phyloP scores from a whole-genome alignment of 1,140 invertebrate species.

The Drosophila trapezifrons region DNA sequence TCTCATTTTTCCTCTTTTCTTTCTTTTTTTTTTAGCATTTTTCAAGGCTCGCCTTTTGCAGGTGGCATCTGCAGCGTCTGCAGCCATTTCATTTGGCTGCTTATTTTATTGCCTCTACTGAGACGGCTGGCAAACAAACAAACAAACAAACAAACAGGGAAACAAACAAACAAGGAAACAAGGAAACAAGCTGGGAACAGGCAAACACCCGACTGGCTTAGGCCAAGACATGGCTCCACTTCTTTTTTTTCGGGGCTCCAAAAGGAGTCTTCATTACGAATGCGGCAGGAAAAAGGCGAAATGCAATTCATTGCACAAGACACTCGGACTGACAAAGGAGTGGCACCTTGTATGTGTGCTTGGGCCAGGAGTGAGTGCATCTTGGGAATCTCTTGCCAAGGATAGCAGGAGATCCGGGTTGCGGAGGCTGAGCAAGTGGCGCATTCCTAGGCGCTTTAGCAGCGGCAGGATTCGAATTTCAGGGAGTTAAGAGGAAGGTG shows the following conservation, averaged over 20 bases:
- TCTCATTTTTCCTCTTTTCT: not conserved
- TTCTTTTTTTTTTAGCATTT: not conserved
- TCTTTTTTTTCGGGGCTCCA: conserved; percentile 18
- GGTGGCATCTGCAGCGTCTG: conserved; percentile 58
- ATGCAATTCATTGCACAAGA: conserved; percentile 66
- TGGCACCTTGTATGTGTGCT: not conserved
- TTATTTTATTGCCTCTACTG: conserved; percentile 73
- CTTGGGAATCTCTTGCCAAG: not conserved
- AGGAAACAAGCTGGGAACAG: not conserved
- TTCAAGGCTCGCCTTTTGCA: conserved; percentile 29
- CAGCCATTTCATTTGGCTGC: conserved; percentile 76
- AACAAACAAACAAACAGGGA: conserved; percentile 30
- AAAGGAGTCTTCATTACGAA: conserved; percentile 59
- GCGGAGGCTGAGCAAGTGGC: too few relatives aligned
- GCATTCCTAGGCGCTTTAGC: conserved; percentile 7
- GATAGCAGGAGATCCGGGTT: conserved; percentile 7
- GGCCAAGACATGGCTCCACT: conserved; percentile 28
- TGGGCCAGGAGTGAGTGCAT: too few relatives aligned
- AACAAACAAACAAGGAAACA: conserved; percentile 16
- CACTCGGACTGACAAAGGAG: conserved; percentile 14
- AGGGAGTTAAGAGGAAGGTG: not conserved
- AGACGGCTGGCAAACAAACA: conserved; percentile 76
- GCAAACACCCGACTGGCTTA: conserved; percentile 37
- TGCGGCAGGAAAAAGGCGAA: conserved; percentile 41
- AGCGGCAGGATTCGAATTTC: not conserved